Percentiles rank a stretch among this genome's conserved stretches.
These are phyloP conservation scores for Oreochromis mossambicus DNA, from an alignment of 2,797 vertebrate genomes.

Conservation along the genomic window DNA sequence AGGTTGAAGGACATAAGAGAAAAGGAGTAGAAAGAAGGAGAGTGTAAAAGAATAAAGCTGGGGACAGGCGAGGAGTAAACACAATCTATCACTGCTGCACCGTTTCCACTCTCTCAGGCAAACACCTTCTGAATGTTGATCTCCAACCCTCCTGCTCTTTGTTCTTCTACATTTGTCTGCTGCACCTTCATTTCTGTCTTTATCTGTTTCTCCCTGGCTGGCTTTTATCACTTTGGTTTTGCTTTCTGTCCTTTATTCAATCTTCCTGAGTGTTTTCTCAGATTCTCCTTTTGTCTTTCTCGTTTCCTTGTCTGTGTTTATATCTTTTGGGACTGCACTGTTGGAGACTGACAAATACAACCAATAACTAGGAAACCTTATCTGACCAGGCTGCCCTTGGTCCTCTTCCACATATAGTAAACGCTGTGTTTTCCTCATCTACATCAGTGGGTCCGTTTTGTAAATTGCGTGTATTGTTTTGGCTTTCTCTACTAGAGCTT, in stretches of 20 bases:
- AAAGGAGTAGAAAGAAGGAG: not conserved
- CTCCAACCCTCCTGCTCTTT: not conserved
- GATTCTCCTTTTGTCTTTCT: not conserved
- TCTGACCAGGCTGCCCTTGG: not conserved
- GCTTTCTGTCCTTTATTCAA: not conserved
- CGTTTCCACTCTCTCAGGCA: not conserved
- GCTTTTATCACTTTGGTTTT: not conserved
- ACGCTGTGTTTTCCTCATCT: not conserved
- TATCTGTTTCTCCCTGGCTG: not conserved
- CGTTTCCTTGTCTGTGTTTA: not conserved
- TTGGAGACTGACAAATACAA: not conserved
- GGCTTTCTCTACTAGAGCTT: not conserved
- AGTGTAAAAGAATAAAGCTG: slow-evolving; percentile 5
- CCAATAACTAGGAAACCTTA: not conserved
- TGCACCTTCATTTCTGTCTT: not conserved
- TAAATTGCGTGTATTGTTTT: not conserved
- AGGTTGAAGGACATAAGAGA: not conserved
- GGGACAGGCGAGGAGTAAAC: slow-evolving; percentile 56
- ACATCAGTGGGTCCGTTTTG: not conserved
- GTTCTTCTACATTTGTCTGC: not conserved
- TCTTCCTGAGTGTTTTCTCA: not conserved
- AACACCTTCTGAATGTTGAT: slow-evolving; percentile 34
- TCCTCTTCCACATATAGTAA: not conserved
- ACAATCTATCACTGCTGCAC: slow-evolving; percentile 65
- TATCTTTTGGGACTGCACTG: not conserved